Percentiles rank a stretch among this genome's conserved stretches.
Conservation (phyloP, 2,888 invertebrate genomes). For the Drosophila testacea region DNA sequence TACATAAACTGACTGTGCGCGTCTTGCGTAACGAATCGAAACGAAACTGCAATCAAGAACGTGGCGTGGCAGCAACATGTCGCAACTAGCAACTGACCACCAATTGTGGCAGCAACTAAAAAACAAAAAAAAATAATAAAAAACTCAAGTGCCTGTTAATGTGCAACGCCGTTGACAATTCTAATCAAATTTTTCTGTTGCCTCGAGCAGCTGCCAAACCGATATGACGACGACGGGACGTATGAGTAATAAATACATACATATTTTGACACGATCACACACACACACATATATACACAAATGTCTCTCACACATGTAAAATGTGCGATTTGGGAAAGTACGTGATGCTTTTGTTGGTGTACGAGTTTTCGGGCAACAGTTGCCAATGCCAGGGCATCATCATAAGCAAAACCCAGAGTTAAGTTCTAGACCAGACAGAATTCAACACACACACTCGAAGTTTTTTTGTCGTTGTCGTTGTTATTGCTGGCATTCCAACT, state of each 20-base stretch:
- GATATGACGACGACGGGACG: conserved; percentile 26
- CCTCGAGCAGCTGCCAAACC: conserved; percentile 25
- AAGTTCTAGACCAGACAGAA: conserved; percentile 28
- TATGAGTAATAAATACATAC: conserved; percentile 51
- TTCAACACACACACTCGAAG: conserved; percentile 38
- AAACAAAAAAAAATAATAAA: background rate
- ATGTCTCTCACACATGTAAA: conserved; percentile 47
- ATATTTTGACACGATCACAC: conserved; percentile 45
- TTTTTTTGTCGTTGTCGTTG: conserved; percentile 26
- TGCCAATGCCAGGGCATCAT: conserved; percentile 58
- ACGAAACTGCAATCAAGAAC: conserved; percentile 69
- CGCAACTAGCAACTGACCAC: conserved; percentile 20
- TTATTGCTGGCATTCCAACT: conserved; percentile 67
- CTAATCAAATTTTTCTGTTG: conserved; percentile 59
- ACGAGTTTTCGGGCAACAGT: conserved; percentile 71
- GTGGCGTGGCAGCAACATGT: conserved; percentile 18
- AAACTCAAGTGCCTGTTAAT: conserved; percentile 50
- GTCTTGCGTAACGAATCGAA: conserved; percentile 79
- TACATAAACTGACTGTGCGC: conserved; percentile 76
- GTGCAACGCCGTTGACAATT: conserved; percentile 67
- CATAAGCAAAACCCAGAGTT: conserved; percentile 46
- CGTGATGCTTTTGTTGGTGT: conserved; percentile 75
- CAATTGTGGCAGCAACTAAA: conserved; percentile 20
- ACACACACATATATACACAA: conserved; percentile 29
- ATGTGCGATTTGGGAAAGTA: conserved; percentile 77